phyloP scores from a whole-genome alignment of 1,140 invertebrate genomes.

The Gryon sp. region DNA sequence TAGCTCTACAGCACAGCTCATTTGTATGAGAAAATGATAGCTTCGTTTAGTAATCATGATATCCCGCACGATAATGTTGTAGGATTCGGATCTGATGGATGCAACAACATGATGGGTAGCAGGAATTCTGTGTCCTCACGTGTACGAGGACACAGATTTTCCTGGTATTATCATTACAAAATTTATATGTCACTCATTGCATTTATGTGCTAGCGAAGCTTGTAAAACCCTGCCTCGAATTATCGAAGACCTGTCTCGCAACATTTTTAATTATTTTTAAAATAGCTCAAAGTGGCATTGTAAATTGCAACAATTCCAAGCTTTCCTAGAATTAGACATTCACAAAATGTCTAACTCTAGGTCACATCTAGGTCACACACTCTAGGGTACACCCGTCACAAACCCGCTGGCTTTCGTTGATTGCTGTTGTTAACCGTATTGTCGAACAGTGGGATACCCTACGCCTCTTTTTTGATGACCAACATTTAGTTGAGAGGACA shows the following conservation, averaged over 20 bases:
- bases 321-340: neutral
- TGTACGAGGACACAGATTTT: constrained; percentile 47
- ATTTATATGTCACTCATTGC: constrained; percentile 72
- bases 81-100: constrained; percentile 71
- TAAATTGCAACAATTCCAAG: constrained; percentile 7
- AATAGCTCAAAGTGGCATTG: constrained; percentile 64
- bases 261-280: constrained; percentile 28
- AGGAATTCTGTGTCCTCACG: constrained; percentile 68
- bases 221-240: constrained; percentile 67
- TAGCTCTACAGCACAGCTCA: too few relatives aligned
- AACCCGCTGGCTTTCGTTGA: constrained; percentile 7
- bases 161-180: constrained; percentile 69
- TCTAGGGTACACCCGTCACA: constrained; percentile 19
- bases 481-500: neutral
- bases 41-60: constrained; percentile 50
- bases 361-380: too few relatives aligned
- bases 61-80: constrained; percentile 69
- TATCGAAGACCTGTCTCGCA: constrained; percentile 62
- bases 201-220: too few relatives aligned
- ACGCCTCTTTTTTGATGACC: neutral
- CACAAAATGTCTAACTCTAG: constrained; percentile 4
- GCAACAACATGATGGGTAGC: constrained; percentile 71
- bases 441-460: constrained; percentile 14
- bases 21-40: constrained; percentile 56
- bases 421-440: neutral